Evolutionary conservation across 2,888 invertebrate species (phyloP).

Genomic region (Oligia fasciuncula): DNA sequence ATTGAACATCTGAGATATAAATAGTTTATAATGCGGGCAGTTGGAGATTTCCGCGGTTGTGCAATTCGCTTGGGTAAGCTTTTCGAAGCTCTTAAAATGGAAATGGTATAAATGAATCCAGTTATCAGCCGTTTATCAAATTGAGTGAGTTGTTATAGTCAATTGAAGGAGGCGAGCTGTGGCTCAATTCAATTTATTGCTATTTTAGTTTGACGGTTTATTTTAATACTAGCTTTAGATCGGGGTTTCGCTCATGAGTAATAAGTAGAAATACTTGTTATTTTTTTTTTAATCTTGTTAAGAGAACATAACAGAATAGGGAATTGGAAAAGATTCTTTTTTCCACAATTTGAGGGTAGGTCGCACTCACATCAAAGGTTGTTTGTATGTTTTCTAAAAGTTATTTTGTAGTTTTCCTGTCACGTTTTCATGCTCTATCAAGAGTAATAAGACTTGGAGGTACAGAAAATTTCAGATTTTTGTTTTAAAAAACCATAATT

Average conservation of each 20-base stretch:
- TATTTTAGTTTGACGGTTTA: conserved; percentile 41
- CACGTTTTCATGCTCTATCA: background rate
- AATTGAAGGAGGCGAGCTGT: conserved; percentile 48
- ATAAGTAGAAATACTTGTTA: background rate
- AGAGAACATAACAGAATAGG: too few species aligned
- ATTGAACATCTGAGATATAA: conserved; percentile 61
- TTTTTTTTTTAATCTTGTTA: background rate
- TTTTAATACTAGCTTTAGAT: conserved; percentile 6
- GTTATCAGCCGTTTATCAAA: conserved; percentile 51
- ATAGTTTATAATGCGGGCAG: conserved; percentile 51
- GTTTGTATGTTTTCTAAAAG: too few species aligned
- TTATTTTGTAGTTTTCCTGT: background rate
- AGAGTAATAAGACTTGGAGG: background rate
- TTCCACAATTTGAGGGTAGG: background rate
- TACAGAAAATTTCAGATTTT: background rate
- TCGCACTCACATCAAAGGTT: background rate
- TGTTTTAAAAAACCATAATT: too few species aligned
- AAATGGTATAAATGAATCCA: conserved; percentile 36
- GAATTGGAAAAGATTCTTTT: background rate
- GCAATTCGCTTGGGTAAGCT: conserved; percentile 39
- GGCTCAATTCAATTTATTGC: conserved; percentile 49
- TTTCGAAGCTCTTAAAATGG: conserved; percentile 46
- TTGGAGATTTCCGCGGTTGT: conserved; percentile 44
- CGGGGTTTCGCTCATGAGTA: background rate
- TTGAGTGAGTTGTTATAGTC: conserved; percentile 52